These are phyloP conservation scores for Aricia artaxerxes DNA, from an alignment of 2,888 invertebrate genomes.

Conservation along the genomic window DNA sequence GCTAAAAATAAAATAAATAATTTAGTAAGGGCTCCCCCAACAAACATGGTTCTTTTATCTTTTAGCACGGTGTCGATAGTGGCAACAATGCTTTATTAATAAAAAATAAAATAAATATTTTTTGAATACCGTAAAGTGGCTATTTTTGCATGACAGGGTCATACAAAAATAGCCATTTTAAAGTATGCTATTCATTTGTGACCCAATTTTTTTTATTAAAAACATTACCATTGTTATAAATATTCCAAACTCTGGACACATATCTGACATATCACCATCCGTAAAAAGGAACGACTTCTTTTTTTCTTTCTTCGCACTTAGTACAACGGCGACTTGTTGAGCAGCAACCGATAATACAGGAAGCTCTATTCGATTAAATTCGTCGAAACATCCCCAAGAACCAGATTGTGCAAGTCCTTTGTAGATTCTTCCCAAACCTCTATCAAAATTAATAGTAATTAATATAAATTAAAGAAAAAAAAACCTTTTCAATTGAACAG, in stretches of 20 bases:
- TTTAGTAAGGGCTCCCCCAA: too few species aligned
- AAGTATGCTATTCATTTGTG: too few species aligned
- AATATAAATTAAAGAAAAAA: too few species aligned
- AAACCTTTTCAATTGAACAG: too few species aligned
- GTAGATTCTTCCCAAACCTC: constrained; percentile 96
- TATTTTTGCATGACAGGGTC: too few species aligned
- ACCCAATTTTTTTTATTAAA: neutral
- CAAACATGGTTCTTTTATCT: too few species aligned
- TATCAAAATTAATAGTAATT: constrained; percentile 46
- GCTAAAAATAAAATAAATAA: too few species aligned
- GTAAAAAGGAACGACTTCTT: constrained; percentile 95
- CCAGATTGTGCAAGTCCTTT: constrained; percentile 98
- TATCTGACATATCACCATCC: constrained; percentile 94
- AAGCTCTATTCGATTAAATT: constrained; percentile 96
- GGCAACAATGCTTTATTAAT: too few species aligned
- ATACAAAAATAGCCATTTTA: neutral
- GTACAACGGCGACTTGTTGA: constrained; percentile 96
- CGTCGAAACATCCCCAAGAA: constrained; percentile 99
- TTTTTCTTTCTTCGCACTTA: constrained; percentile 96
- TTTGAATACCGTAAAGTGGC: too few species aligned
- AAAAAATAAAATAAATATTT: too few species aligned
- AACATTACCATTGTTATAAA: constrained; percentile 94
- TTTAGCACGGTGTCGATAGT: too few species aligned
- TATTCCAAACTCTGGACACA: constrained; percentile 98
- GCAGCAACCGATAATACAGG: constrained; percentile 95